phyloP scores from a whole-genome alignment of 2,888 invertebrate genomes.

The Cenopis cana region DNA sequence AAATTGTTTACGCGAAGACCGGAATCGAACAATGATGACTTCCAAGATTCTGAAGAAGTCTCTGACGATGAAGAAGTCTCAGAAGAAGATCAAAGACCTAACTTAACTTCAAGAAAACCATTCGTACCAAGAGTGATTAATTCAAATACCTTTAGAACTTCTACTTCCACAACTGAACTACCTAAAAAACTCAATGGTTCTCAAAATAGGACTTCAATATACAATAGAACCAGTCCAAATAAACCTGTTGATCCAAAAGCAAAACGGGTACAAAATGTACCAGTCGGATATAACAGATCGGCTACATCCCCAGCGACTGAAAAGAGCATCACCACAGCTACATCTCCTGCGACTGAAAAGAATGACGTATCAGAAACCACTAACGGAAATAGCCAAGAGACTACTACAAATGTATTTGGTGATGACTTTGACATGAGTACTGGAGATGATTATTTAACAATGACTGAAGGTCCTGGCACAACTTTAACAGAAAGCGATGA shows the following conservation, averaged over 20 bases:
- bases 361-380: constrained; percentile 22
- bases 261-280: constrained; percentile 77
- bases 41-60: constrained; percentile 52
- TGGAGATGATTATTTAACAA: constrained; percentile 74
- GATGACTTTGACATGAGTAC: constrained; percentile 48
- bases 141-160: constrained; percentile 76
- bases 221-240: constrained; percentile 65
- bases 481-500: constrained; percentile 58
- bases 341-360: constrained; percentile 56
- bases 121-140: constrained; percentile 72
- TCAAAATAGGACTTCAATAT: constrained; percentile 68
- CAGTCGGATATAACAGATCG: constrained; percentile 68
- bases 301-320: constrained; percentile 56
- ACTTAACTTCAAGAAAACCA: constrained; percentile 66
- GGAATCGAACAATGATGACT: constrained; percentile 55
- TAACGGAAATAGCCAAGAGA: constrained; percentile 14
- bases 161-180: constrained; percentile 74
- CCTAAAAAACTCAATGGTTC: constrained; percentile 60
- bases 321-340: constrained; percentile 51
- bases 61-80: constrained; percentile 51
- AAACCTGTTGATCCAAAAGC: constrained; percentile 66
- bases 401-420: constrained; percentile 29
- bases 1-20: constrained; percentile 76
- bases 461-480: constrained; percentile 61
- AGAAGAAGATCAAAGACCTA: constrained; percentile 54